Evolutionary conservation across 92 coral and sea anemone genomes (phyloP).

Genomic region (Paramuricea clavata): DNA sequence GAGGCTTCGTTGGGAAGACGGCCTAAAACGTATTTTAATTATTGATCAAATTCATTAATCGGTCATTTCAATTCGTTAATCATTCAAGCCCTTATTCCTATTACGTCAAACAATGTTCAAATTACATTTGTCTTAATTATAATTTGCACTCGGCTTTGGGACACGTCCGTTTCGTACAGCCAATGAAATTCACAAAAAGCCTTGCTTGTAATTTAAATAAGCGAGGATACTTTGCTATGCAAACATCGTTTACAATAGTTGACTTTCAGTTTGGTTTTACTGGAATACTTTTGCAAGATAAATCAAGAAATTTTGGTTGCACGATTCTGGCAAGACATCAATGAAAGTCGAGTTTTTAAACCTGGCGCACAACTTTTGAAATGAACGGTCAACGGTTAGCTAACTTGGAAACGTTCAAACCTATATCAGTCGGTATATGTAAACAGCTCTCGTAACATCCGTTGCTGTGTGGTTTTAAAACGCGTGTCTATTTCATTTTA

Average conservation of each 20-base stretch:
- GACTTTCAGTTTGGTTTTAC: not conserved
- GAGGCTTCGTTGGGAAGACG: too few species aligned
- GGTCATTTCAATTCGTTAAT: too few species aligned
- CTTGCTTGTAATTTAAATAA: not conserved
- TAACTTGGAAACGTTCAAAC: not conserved
- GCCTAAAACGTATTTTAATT: too few species aligned
- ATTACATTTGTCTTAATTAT: too few species aligned
- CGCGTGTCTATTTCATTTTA: not conserved
- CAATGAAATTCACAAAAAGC: not conserved
- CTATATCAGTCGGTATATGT: constrained; percentile 2
- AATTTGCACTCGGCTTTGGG: too few species aligned
- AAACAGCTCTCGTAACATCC: not conserved
- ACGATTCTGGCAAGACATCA: not conserved
- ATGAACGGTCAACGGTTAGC: not conserved
- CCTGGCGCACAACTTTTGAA: not conserved
- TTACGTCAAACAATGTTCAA: too few species aligned
- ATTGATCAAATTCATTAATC: too few species aligned
- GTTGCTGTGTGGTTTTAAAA: not conserved
- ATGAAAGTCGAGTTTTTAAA: not conserved
- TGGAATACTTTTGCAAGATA: not conserved
- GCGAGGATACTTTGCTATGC: not conserved
- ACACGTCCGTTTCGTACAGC: not conserved
- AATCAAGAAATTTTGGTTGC: not conserved
- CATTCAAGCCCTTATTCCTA: too few species aligned
- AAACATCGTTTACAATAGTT: not conserved